Conservation (phyloP, 2,888 invertebrate species). For the Emmelina monodactyla region DNA sequence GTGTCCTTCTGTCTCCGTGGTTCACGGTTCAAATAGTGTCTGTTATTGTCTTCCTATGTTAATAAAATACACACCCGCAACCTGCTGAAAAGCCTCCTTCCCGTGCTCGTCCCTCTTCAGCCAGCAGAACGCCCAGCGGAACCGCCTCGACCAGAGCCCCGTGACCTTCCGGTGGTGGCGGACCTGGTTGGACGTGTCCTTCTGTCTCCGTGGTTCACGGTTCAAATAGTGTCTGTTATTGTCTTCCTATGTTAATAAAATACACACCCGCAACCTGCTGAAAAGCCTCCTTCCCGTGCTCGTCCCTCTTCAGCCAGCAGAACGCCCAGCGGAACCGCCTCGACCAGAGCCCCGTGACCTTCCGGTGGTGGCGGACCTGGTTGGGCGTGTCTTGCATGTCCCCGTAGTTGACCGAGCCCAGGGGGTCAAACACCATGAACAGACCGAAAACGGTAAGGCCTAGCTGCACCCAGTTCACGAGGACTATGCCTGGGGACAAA, state of each 20-base stretch:
- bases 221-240: slow-evolving; percentile 85
- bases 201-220: slow-evolving; percentile 68
- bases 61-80: too few species aligned
- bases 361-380: slow-evolving; percentile 72
- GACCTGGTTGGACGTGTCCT: slow-evolving; percentile 71
- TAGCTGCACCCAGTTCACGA: slow-evolving; percentile 83
- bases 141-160: slow-evolving; percentile 76
- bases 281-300: slow-evolving; percentile 80
- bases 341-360: slow-evolving; percentile 77
- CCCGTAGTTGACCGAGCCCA: slow-evolving; percentile 73
- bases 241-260: too few species aligned
- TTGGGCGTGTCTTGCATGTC: slow-evolving; percentile 70
- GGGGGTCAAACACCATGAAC: slow-evolving; percentile 82
- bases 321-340: slow-evolving; percentile 78
- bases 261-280: slow-evolving; percentile 78
- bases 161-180: slow-evolving; percentile 74
- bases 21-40: slow-evolving; percentile 79
- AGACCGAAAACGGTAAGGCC: slow-evolving; percentile 77
- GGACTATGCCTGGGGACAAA: slow-evolving; percentile 69
- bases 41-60: too few species aligned
- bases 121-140: slow-evolving; percentile 79
- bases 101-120: slow-evolving; percentile 77
- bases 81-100: slow-evolving; percentile 80
- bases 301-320: slow-evolving; percentile 76
- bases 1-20: slow-evolving; percentile 70